Evolutionary conservation across 2,888 invertebrate species (phyloP).

Genomic region (Drosophila mimica): DNA sequence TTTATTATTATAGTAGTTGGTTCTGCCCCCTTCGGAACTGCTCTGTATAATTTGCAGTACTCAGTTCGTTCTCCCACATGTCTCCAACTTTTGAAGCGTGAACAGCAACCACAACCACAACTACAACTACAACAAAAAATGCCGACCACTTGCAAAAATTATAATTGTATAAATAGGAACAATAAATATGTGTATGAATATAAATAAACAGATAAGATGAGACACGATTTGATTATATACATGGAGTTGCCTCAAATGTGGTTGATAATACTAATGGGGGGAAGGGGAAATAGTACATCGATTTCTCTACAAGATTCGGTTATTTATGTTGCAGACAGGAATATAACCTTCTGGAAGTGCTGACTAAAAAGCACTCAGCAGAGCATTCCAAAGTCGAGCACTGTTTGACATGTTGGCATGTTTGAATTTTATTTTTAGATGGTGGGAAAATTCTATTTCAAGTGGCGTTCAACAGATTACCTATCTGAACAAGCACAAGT

Average conservation of each 20-base stretch:
- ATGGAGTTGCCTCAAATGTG: not conserved
- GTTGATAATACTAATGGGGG: not conserved
- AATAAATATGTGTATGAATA: slow-evolving; percentile 20
- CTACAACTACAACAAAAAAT: slow-evolving; percentile 11
- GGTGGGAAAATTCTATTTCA: slow-evolving; percentile 78
- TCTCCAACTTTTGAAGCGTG: slow-evolving; percentile 55
- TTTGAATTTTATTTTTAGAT: slow-evolving; percentile 67
- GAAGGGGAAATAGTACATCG: not conserved
- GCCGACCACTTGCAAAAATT: slow-evolving; percentile 60
- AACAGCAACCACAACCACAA: slow-evolving; percentile 14
- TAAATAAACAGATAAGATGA: slow-evolving; percentile 47
- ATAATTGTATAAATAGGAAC: slow-evolving; percentile 41
- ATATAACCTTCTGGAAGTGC: not conserved
- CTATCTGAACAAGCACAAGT: slow-evolving; percentile 72
- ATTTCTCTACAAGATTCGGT: not conserved
- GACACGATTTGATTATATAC: slow-evolving; percentile 21
- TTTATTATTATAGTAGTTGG: slow-evolving; percentile 69
- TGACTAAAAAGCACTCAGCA: not conserved
- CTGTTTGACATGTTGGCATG: slow-evolving; percentile 42
- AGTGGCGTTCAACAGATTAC: slow-evolving; percentile 68
- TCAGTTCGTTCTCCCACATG: slow-evolving; percentile 58
- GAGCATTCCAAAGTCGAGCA: slow-evolving; percentile 45
- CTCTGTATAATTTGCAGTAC: slow-evolving; percentile 69
- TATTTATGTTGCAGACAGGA: not conserved
- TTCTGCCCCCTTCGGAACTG: slow-evolving; percentile 31